Evolutionary conservation across 2,113 vertebrate species (phyloP), one percentile per base, ranked within the genome.

Genomic region (Deroptyus accipitrinus): DNA sequence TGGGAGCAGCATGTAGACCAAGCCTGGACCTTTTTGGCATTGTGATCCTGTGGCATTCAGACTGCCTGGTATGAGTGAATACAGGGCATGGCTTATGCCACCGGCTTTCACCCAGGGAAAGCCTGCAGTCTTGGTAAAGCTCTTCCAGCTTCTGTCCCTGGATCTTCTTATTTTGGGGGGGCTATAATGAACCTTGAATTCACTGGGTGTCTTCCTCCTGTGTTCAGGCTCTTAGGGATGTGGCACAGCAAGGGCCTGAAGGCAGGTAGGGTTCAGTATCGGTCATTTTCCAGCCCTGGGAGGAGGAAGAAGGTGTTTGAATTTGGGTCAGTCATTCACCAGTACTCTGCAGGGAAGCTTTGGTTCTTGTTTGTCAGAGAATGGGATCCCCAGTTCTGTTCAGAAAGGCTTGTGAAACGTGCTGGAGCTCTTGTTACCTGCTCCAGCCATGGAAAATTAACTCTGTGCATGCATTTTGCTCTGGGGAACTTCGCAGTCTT

Each of bases 381-480:
- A 75, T 49, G 25, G 64, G 79, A 88, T 94, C 4, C 83, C 92
- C 0, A 0, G 55, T 92, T 94, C 11, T 25, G 49, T 92, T 96
- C 94, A 75, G 81, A 81, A 86, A 31, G 64, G 74, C 90, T 83
- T 91, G 46, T 16, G 13, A 79, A 94, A 86, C 1, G 3, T 86
- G 88, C 20, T 13, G 48, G 83, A 82, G 86, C 77, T 94, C 86
- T 78, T 33, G 81, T 94, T 96, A 95, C 92, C 96, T 96, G 94
- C 88, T 91, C n/a, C 70, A 76, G 88, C 91, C 63, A 64, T 57
- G 92, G 96, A 96, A 96, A 96, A 96, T 95, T 96, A 95, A 94
- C 95, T 94, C 83, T 83, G 70, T 0, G 2, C 81, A 9, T 87
- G 66, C 74, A 73, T 72, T 87, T 88, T 75, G 80, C 96, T 97